Evolutionary conservation across 2,797 vertebrate genomes (phyloP), one percentile per base, ranked within the genome.

Genomic region (Crenuchus spilurus): DNA sequence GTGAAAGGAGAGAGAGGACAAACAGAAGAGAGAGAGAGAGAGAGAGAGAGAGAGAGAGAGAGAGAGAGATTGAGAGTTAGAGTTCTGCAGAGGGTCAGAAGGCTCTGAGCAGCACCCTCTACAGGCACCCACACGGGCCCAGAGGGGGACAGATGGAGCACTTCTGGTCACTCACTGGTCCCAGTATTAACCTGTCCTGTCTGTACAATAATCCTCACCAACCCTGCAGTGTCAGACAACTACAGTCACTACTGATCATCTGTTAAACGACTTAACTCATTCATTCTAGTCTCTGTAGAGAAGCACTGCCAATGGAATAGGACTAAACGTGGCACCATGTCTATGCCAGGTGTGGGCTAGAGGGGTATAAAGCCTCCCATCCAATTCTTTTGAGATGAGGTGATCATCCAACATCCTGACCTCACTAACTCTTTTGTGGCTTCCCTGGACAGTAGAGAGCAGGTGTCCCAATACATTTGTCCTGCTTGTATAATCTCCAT

Each of bases 181-280:
- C 85, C 81, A 67, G 83, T 79, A 87, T 89, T 88, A 87, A 87
- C 82, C 78, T 85, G 60, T 31, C 68, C 77, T 78, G 76, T 83
- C 84, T 49, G 79, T 67, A 48, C 44, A 49, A 70, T 51, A 22
- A 65, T 31, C 8, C 62, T 66, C 54, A 76, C 44, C 33, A 51
- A 66, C 54, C 65, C 44, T 55, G 20, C 22, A 13, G 42, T 33
- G n/a, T n/a, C n/a, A n/a, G n/a, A n/a, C n/a, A n/a, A n/a, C n/a
- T n/a, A n/a, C n/a, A n/a, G n/a, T n/a, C n/a, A n/a, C n/a, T n/a
- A n/a, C n/a, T n/a, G n/a, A n/a, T n/a, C n/a, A n/a, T n/a, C n/a
- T n/a, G n/a, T n/a, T n/a, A n/a, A n/a, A n/a, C n/a, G n/a, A n/a
- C 16, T 3, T 39, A 24, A 13, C 26, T 54, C 26, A 39, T 44